Percentiles rank a stretch among this genome's conserved stretches.
Evolutionary conservation across 2,888 invertebrate species (phyloP).

Genomic region (Drosophila lacicola): DNA sequence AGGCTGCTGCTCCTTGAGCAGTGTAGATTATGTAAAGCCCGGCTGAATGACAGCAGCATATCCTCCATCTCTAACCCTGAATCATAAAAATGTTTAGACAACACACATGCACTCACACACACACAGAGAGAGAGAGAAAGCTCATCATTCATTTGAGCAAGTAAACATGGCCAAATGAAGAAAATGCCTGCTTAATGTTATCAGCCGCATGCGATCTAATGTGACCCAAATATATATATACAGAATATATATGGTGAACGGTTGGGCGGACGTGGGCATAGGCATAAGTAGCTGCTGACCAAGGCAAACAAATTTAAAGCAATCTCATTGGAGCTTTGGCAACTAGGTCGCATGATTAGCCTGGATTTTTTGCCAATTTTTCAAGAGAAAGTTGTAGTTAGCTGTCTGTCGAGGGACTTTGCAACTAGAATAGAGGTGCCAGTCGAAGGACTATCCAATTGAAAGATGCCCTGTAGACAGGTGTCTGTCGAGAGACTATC

Average conservation of each 20-base stretch:
- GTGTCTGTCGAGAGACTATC: too few species aligned
- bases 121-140: constrained; percentile 12
- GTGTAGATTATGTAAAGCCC: constrained; percentile 70
- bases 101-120: constrained; percentile 36
- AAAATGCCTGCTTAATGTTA: constrained; percentile 72
- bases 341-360: constrained; percentile 44
- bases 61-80: constrained; percentile 73
- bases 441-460: too few species aligned
- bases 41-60: constrained; percentile 52
- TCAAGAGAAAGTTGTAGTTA: neutral
- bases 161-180: constrained; percentile 66
- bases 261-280: constrained; percentile 1
- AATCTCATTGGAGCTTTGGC: constrained; percentile 40
- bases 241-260: constrained; percentile 5
- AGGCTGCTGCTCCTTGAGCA: constrained; percentile 60
- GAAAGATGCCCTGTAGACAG: neutral
- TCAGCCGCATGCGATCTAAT: constrained; percentile 65
- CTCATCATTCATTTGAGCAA: constrained; percentile 70
- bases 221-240: constrained; percentile 66
- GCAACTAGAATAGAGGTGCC: neutral
- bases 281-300: constrained; percentile 44
- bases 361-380: constrained; percentile 34
- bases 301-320: constrained; percentile 63
- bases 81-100: constrained; percentile 77
- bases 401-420: too few species aligned